Conservation (phyloP, 2,888 invertebrate species). For the Scrobipalpa costella region DNA sequence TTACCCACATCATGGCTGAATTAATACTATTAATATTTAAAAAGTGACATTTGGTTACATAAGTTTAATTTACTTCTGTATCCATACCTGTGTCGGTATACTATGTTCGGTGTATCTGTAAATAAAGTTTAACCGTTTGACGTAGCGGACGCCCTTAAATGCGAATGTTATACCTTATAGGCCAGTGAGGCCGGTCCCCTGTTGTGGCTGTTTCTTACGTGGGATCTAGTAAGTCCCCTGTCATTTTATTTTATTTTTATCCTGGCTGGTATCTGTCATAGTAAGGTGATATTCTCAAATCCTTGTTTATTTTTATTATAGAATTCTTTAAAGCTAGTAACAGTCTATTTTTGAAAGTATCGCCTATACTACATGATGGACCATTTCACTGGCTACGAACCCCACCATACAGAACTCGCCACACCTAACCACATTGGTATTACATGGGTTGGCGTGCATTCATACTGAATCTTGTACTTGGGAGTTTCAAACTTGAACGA, state of each 20-base stretch:
- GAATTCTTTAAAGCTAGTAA: too few species aligned
- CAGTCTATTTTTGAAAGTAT: background rate
- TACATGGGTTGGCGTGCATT: background rate
- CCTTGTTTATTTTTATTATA: too few species aligned
- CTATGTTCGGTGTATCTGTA: background rate
- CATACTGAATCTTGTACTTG: background rate
- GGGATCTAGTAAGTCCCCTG: constrained; percentile 78
- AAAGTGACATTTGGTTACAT: too few species aligned
- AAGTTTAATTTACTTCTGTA: too few species aligned
- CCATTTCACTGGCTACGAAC: background rate
- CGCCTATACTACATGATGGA: background rate
- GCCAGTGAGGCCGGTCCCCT: constrained; percentile 66
- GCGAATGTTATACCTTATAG: constrained; percentile 59
- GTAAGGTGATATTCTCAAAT: constrained; percentile 7
- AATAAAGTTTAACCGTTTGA: background rate
- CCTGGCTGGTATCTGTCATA: constrained; percentile 25
- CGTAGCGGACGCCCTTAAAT: background rate
- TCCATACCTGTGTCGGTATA: background rate
- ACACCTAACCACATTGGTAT: constrained; percentile 4
- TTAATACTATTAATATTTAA: too few species aligned
- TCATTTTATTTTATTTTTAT: constrained; percentile 47
- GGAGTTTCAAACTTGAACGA: too few species aligned
- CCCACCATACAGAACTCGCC: constrained; percentile 38
- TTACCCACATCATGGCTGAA: too few species aligned
- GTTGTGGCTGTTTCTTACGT: constrained; percentile 80